Base-by-base conservation (phyloP, 2,797 vertebrate genomes). In the Mus minutoides region DNA sequence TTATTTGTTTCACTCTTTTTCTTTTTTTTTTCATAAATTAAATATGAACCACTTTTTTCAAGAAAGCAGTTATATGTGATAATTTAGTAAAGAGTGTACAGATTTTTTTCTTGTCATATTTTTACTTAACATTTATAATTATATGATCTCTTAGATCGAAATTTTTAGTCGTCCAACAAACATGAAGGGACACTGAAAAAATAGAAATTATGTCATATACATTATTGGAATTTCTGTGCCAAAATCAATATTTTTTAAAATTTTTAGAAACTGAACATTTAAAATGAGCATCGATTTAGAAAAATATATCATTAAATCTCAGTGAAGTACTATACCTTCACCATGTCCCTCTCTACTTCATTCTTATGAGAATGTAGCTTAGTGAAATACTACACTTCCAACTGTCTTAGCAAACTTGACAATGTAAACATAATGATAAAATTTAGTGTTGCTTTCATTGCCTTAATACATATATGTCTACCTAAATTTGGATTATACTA, bases 1-100 rank as follows among this genome's bases (percentile, higher is more conserved):
- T 80, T 34, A 24, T 43, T 76, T 46, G 88, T 96, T 95, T 87
- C 46, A 64, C 60, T 40, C n/a, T 14, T 43, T 40, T 43, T 73
- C 8, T 43, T 56, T 58, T 24, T 75, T 90, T 89, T 86, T 84
- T 52, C 3, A 82, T 31, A 67, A 96, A 93, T 93, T 83, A 96
- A 96, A 96, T 90, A 76, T 76, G 94, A 97, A 92, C 62, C 17
- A n/a, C 88, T 87, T 97, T 97, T 95, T 93, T 96, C 31, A 90
- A 67, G 79, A 94, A 97, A 97, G 79, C 60, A 95, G 79, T 91
- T 94, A 94, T 95, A 87, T 96, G 76, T 64, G 92, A 97, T 82
- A 94, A 73, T 85, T 93, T 95, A 92, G 29, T 46, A 90, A 86
- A 52, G 94, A 95, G 77, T 46, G 86, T 84, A 73, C 56, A 95